These are phyloP conservation scores for Camelus bactrianus DNA, from an alignment of 2,113 vertebrate species.

Conservation along the genomic window DNA sequence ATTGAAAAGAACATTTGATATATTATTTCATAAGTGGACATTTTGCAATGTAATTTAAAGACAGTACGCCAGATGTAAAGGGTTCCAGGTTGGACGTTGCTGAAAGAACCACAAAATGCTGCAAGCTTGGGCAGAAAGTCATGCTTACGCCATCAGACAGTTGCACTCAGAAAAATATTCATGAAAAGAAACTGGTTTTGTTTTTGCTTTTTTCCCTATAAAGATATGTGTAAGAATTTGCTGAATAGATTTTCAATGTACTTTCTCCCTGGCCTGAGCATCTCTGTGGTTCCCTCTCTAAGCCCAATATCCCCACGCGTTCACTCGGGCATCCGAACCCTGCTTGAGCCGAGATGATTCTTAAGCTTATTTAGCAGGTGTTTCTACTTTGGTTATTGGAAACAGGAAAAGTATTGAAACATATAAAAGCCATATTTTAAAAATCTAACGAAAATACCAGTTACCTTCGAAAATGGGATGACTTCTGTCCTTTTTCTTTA, in stretches of 20 bases:
- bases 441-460: neutral
- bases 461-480: neutral
- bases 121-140: neutral
- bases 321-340: too few species aligned
- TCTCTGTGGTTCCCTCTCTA: fast-evolving
- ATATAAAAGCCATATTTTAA: neutral
- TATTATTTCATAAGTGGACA: neutral
- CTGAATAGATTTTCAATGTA: neutral
- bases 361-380: neutral
- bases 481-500: neutral
- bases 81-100: constrained; percentile 5
- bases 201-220: neutral
- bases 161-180: neutral
- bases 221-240: neutral
- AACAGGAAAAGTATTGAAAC: neutral
- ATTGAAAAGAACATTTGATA: neutral
- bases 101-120: neutral
- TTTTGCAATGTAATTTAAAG: constrained; percentile 47
- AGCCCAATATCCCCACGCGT: fast-evolving
- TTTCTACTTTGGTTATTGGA: neutral
- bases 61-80: constrained; percentile 8
- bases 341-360: neutral
- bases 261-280: neutral
- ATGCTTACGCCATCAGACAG: neutral
- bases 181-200: neutral